A percentile compares a stretch with the other conserved stretches of the same genome.
Evolutionary conservation across 1,140 invertebrate species (phyloP).

Genomic region (Drosophila mauritiana): DNA sequence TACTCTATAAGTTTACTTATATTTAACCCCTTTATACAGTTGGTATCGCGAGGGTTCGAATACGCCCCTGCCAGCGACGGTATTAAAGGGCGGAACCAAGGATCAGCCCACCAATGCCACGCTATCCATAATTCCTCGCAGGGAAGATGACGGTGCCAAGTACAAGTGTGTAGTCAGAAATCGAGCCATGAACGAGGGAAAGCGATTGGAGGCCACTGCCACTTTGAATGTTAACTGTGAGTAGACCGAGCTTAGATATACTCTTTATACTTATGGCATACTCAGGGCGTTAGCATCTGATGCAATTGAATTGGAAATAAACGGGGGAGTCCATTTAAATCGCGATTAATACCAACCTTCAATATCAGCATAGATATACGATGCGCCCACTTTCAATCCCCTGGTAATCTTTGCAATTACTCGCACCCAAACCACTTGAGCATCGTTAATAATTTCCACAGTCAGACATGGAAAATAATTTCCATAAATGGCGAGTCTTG

Average conservation of each 20-base stretch:
- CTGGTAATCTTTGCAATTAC: conserved; percentile 29
- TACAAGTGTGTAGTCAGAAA: conserved; percentile 95
- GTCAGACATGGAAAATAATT: conserved; percentile 27
- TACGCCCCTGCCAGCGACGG: conserved; percentile 88
- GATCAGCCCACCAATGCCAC: conserved; percentile 90
- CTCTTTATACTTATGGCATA: conserved; percentile 4
- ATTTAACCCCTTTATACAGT: conserved; percentile 74
- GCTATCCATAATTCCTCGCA: conserved; percentile 89
- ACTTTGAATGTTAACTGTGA: conserved; percentile 95
- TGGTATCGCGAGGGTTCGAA: conserved; percentile 89
- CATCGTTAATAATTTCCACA: conserved; percentile 44
- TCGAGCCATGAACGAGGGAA: conserved; percentile 91
- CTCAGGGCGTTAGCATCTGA: neutral
- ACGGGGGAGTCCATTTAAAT: neutral
- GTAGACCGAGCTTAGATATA: conserved; percentile 83
- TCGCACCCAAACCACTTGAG: conserved; percentile 30
- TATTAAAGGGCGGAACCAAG: conserved; percentile 88
- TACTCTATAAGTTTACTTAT: neutral
- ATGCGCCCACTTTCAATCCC: neutral
- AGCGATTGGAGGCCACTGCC: conserved; percentile 91
- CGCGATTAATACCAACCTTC: neutral
- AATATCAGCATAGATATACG: neutral
- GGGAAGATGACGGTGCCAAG: conserved; percentile 92
- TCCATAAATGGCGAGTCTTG: conserved; percentile 48
- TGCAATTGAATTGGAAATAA: neutral